These are phyloP conservation scores for Tragelaphus imberbis DNA, from an alignment of 2,113 vertebrate genomes.

Conservation along the genomic window DNA sequence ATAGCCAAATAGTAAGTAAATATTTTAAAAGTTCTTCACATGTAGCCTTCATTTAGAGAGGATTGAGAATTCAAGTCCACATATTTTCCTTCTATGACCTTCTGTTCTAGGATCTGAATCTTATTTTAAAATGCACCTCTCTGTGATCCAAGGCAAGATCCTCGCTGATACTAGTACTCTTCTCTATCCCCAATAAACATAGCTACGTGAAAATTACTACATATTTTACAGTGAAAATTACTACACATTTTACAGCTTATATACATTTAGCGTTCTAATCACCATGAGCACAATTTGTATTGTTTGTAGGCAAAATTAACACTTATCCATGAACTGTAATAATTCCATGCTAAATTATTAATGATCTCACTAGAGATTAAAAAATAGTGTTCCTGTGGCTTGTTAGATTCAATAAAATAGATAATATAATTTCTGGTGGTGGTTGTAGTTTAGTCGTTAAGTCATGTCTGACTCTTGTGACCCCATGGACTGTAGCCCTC, in stretches of 20 bases:
- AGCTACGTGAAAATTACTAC: not conserved
- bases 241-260: not conserved
- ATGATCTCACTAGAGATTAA: not conserved
- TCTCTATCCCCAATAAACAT: not conserved
- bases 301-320: constrained; percentile 3
- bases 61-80: not conserved
- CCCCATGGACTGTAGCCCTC: not conserved
- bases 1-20: not conserved
- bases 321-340: constrained; percentile 13
- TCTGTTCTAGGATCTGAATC: not conserved
- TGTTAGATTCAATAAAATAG: constrained; percentile 35
- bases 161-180: not conserved
- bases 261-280: not conserved
- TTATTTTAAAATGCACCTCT: not conserved
- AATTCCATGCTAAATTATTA: constrained; percentile 1
- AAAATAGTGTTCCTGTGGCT: not conserved
- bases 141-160: not conserved
- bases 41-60: not conserved
- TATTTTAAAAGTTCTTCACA: not conserved
- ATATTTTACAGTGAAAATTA: constrained; percentile 16
- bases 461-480: not conserved
- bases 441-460: not conserved
- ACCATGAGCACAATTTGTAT: not conserved
- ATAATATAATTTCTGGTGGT: not conserved
- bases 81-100: not conserved